Percentiles rank a stretch among this genome's conserved stretches.
Evolutionary conservation across 2,113 vertebrate genomes (phyloP).

Genomic region (Pedionomus torquatus): DNA sequence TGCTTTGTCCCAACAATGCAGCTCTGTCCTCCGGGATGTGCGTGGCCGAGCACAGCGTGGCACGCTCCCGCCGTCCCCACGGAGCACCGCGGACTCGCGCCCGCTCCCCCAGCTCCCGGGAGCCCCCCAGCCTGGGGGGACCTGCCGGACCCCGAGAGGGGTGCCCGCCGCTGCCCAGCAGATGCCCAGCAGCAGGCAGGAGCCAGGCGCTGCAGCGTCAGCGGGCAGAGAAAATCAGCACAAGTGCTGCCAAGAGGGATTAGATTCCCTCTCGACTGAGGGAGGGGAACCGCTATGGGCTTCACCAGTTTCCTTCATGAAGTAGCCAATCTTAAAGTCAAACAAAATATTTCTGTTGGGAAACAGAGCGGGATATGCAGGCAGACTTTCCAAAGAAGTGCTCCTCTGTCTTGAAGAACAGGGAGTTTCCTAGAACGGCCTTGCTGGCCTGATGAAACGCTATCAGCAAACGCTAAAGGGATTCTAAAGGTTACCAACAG

Average conservation of each 20-base stretch:
- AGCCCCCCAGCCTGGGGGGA: background rate
- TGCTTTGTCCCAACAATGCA: constrained; percentile 54
- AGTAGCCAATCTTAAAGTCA: background rate
- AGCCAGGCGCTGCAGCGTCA: background rate
- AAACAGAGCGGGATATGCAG: background rate
- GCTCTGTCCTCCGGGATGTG: constrained; percentile 9
- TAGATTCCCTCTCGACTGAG: background rate
- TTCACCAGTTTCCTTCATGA: background rate
- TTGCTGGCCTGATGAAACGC: background rate
- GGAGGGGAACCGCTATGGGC: background rate
- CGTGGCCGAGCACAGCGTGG: background rate
- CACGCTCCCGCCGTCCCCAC: background rate
- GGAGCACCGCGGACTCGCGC: background rate
- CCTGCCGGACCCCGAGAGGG: background rate
- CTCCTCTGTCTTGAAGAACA: background rate
- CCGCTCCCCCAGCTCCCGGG: background rate
- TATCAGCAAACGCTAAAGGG: background rate
- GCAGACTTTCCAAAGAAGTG: background rate
- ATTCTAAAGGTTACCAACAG: background rate
- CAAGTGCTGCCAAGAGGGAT: background rate
- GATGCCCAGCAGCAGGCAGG: background rate
- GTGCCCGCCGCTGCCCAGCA: background rate
- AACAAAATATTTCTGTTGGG: background rate
- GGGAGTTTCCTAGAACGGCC: background rate
- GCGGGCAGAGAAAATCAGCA: background rate